phyloP scores from a whole-genome alignment of 2,888 invertebrate genomes.

The Mayetiola destructor region DNA sequence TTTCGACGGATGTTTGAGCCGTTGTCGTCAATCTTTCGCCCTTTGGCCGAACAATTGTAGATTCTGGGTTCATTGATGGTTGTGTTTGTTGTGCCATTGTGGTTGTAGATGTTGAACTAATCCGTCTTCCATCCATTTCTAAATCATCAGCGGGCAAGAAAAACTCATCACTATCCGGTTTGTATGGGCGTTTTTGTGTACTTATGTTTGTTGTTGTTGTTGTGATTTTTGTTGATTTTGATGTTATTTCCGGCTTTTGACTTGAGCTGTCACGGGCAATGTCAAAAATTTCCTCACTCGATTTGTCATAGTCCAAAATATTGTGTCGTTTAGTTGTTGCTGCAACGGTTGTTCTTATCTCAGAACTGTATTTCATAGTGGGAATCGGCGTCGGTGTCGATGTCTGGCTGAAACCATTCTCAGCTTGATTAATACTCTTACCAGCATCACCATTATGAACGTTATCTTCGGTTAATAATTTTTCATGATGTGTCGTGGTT shows the following conservation, averaged over 20 bases:
- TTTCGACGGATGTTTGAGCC: not conserved
- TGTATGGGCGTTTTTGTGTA: not conserved
- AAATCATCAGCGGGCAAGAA: slow-evolving; percentile 12
- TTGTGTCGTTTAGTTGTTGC: not conserved
- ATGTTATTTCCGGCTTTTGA: not conserved
- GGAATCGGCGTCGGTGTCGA: not conserved
- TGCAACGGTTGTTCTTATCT: not conserved
- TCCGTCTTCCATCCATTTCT: not conserved
- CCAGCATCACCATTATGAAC: too few relatives aligned
- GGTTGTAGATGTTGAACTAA: not conserved
- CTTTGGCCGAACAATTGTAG: not conserved
- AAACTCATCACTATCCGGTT: not conserved
- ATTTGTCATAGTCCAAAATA: slow-evolving; percentile 10
- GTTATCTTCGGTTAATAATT: too few relatives aligned
- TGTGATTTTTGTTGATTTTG: too few relatives aligned
- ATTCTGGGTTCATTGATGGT: not conserved
- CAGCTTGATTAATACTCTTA: not conserved
- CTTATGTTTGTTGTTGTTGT: too few relatives aligned
- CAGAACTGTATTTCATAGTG: not conserved
- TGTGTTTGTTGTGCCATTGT: not conserved
- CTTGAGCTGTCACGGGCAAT: not conserved
- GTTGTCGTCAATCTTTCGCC: not conserved
- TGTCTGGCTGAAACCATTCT: not conserved
- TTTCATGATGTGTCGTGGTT: too few relatives aligned
- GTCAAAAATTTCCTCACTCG: slow-evolving; percentile 11